A percentile compares a stretch with the other conserved stretches of the same genome.
These are phyloP conservation scores for Poeciliopsis gracilis DNA, from an alignment of 2,797 vertebrate species.

Conservation along the genomic window DNA sequence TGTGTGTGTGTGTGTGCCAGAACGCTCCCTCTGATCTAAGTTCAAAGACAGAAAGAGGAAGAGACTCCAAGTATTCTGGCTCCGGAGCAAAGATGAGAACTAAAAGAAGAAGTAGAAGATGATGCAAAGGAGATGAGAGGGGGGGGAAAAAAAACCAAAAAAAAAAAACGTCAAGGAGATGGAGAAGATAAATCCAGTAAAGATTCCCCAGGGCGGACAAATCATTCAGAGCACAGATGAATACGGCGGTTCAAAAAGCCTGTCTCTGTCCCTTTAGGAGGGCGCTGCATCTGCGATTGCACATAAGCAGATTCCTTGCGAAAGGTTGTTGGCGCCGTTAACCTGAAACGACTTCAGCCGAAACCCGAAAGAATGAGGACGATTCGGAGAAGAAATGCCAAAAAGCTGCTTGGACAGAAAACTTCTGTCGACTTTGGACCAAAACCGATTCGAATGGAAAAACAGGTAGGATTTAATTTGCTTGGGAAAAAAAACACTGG, in stretches of 20 bases:
- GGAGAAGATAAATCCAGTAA: conserved; percentile 63
- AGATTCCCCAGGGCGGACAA: conserved; percentile 76
- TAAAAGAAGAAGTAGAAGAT: conserved; percentile 49
- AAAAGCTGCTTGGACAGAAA: neutral
- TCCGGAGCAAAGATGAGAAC: conserved; percentile 61
- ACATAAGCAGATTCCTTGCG: conserved; percentile 6
- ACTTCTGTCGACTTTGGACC: neutral
- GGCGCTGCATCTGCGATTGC: conserved; percentile 26
- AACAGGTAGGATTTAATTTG: neutral
- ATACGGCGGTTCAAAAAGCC: conserved; percentile 55
- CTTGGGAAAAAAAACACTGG: neutral
- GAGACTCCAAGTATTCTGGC: conserved; percentile 80
- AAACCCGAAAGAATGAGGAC: conserved; percentile 1
- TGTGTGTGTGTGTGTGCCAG: conserved; percentile 60
- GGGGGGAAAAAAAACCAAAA: too few species aligned
- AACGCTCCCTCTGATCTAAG: conserved; percentile 81
- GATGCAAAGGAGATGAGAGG: conserved; percentile 40
- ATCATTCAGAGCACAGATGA: conserved; percentile 74
- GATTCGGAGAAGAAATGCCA: neutral
- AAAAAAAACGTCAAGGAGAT: conserved; percentile 44
- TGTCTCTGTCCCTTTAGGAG: conserved; percentile 41
- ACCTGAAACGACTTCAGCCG: neutral
- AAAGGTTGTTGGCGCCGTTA: neutral
- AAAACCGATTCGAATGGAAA: neutral
- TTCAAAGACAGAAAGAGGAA: conserved; percentile 83